phyloP scores from a whole-genome alignment of 2,113 vertebrate genomes.

The Otis tarda region DNA sequence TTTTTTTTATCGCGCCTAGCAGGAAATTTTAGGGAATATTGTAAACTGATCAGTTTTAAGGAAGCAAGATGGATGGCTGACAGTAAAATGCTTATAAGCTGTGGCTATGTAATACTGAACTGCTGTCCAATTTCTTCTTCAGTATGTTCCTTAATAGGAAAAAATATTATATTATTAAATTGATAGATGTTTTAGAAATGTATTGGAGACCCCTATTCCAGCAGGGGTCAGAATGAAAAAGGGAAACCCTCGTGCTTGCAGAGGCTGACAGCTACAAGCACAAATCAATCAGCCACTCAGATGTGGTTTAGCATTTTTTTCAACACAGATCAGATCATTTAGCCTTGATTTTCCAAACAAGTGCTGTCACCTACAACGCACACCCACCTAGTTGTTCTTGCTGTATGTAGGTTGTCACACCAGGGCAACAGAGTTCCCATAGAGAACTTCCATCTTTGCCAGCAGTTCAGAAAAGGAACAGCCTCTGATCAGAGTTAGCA shows the following conservation, averaged over 20 bases:
- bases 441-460: neutral
- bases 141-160: neutral
- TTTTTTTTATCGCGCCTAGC: neutral
- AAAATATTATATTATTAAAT: neutral
- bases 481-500: neutral
- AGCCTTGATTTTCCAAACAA: slow-evolving; percentile 20
- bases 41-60: neutral
- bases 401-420: neutral
- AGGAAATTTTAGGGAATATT: slow-evolving; percentile 12
- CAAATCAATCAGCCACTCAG: neutral
- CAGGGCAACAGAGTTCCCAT: neutral
- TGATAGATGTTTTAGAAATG: neutral
- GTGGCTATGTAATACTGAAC: neutral
- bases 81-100: neutral
- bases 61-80: neutral
- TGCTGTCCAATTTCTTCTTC: neutral
- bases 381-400: neutral
- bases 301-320: neutral
- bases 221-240: slow-evolving; percentile 2
- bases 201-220: neutral
- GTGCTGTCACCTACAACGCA: neutral
- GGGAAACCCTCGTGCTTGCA: neutral
- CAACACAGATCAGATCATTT: neutral
- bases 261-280: neutral
- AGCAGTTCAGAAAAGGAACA: neutral